These are phyloP conservation scores for Aplysia californica DNA, from an alignment of 1,140 invertebrate genomes.

Conservation along the genomic window DNA sequence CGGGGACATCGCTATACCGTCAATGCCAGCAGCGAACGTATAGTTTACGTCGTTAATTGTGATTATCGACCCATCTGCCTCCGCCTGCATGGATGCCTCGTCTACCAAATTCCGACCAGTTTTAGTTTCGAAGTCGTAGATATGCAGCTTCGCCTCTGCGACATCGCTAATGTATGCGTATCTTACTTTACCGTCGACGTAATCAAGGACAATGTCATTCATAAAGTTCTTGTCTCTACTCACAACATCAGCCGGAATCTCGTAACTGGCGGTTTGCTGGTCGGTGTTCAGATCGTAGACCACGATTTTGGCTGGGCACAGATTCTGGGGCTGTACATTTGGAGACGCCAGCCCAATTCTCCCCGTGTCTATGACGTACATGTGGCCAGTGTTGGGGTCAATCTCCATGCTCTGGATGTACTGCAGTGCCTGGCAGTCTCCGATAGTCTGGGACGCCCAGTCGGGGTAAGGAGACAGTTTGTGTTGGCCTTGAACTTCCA, in stretches of 20 bases:
- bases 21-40: conserved; percentile 25
- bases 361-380: conserved; percentile 51
- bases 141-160: conserved; percentile 29
- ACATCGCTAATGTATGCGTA: conserved; percentile 50
- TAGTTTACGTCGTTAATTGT: background rate
- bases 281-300: conserved; percentile 36
- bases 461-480: conserved; percentile 39
- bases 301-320: too few species aligned
- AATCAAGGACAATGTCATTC: conserved; percentile 51
- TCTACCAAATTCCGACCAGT: conserved; percentile 31
- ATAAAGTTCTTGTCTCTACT: conserved; percentile 34
- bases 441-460: conserved; percentile 43
- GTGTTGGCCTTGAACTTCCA: background rate
- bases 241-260: conserved; percentile 37
- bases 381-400: conserved; percentile 46
- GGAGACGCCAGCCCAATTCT: conserved; percentile 23
- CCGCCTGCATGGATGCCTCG: conserved; percentile 37
- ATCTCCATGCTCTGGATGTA: conserved; percentile 53
- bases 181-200: conserved; percentile 32
- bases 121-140: conserved; percentile 32
- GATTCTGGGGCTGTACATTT: background rate
- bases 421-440: too few species aligned
- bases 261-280: conserved; percentile 18
- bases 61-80: conserved; percentile 8
- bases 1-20: conserved; percentile 47